phyloP scores from a whole-genome alignment of 2,113 vertebrate species.

The Gavia stellata region DNA sequence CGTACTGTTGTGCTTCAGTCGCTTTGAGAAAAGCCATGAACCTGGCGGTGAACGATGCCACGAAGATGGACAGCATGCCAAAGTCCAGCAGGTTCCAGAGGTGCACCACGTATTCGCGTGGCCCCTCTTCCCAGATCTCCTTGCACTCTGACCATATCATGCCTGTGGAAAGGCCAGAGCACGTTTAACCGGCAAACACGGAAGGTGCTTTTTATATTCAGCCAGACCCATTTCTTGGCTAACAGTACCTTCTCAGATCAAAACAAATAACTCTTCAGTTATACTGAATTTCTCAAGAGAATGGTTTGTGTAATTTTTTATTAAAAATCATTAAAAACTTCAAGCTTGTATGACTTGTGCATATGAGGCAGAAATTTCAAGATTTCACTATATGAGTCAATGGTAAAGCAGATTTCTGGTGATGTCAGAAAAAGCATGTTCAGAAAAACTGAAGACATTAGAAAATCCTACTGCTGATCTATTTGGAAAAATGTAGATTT shows the following conservation, averaged over 20 bases:
- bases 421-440: neutral
- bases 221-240: too few species aligned
- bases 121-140: slow-evolving; percentile 95
- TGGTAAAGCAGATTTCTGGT: neutral
- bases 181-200: neutral
- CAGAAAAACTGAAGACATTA: neutral
- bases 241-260: neutral
- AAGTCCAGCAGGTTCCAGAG: slow-evolving; percentile 97
- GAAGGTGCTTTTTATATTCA: neutral
- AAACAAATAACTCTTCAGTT: neutral
- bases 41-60: slow-evolving; percentile 91
- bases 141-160: slow-evolving; percentile 99
- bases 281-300: neutral
- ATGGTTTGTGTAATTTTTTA: fast-evolving
- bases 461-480: neutral
- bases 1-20: slow-evolving; percentile 90
- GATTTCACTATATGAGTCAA: neutral
- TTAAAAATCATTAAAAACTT: neutral
- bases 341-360: neutral
- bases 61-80: slow-evolving; percentile 95
- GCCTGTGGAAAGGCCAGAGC: slow-evolving; percentile 64
- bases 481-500: neutral
- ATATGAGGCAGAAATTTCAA: neutral
- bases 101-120: slow-evolving; percentile 89
- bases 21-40: slow-evolving; percentile 98